Base-by-base conservation (phyloP, 2,113 vertebrate genomes). In the Pontoporia blainvillei region DNA sequence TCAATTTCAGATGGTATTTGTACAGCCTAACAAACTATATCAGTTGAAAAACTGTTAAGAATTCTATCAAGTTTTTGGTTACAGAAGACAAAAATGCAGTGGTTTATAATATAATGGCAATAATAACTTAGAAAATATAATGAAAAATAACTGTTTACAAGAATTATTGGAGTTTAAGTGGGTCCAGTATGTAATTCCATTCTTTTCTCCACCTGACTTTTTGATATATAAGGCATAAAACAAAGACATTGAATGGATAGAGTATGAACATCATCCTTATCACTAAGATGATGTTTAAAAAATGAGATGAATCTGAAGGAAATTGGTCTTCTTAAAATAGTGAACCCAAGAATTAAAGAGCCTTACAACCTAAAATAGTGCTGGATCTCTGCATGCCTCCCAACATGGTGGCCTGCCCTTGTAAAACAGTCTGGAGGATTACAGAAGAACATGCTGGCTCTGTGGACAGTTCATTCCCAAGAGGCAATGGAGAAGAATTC, bases 221-320 rank as follows among this genome's bases (percentile, higher is more conserved):
- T 44, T 95, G n/a, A 76, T 39, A 41, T 86, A 78, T 36, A 73
- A 61, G 7, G 64, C 36, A 73, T 29, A 61, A 96, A 95, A 86
- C 14, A 72, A 62, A 34, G 11, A 39, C 21, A 57, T 31, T 82
- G 62, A 75, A 23, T 34, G 29, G 9, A 36, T 52, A 59, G 8
- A 84, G 5, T 25, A 36, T 52, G 13, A 72, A 41, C 15, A 66
- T 14, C 27, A 46, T 41, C 20, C 79, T 61, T 34, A 54, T 59
- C 12, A 23, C 23, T 67, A 82, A 91, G 6, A 7, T 41, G 39
- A 25, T 85, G 44, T 27, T 27, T 52, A 72, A 87, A 12, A 20
- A 78, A 72, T 71, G 6, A 67, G 66, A 59, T 23, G 13, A 44
- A 39, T 52, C 23, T 13, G 27, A 36, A 27, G 54, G 31, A 82